phyloP scores from a whole-genome alignment of 2,888 invertebrate genomes.

The Tenthredo scrophulariae region DNA sequence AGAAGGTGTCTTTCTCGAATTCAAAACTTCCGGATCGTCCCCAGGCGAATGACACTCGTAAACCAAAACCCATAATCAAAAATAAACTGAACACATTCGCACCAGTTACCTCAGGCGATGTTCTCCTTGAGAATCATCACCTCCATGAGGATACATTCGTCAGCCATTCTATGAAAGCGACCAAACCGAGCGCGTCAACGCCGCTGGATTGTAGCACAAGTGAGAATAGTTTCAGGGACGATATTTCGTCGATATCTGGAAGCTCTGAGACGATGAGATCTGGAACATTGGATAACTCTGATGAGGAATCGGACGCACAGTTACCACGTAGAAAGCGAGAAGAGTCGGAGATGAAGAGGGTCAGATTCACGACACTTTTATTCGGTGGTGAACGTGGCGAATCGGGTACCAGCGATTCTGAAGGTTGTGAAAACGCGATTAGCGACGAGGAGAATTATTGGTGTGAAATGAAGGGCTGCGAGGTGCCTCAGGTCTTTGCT shows the following conservation, averaged over 20 bases:
- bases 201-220: slow-evolving; percentile 35
- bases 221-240: slow-evolving; percentile 31
- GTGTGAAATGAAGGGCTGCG: slow-evolving; percentile 16
- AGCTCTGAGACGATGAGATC: slow-evolving; percentile 32
- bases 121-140: background rate
- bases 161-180: background rate
- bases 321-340: background rate
- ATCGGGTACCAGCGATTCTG: slow-evolving; percentile 60
- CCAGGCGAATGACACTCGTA: background rate
- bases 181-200: slow-evolving; percentile 16
- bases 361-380: slow-evolving; percentile 57
- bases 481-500: slow-evolving; percentile 58
- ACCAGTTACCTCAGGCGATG: background rate
- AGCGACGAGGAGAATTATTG: slow-evolving; percentile 40
- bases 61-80: slow-evolving; percentile 38
- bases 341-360: slow-evolving; percentile 55
- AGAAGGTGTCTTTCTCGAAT: slow-evolving; percentile 64
- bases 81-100: slow-evolving; percentile 23
- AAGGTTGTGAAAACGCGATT: slow-evolving; percentile 57
- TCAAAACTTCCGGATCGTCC: slow-evolving; percentile 17
- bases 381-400: slow-evolving; percentile 50
- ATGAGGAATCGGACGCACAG: slow-evolving; percentile 44
- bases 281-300: background rate
- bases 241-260: slow-evolving; percentile 37
- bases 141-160: background rate